phyloP scores from a whole-genome alignment of 2,113 vertebrate species.

The Heptranchias perlo region DNA sequence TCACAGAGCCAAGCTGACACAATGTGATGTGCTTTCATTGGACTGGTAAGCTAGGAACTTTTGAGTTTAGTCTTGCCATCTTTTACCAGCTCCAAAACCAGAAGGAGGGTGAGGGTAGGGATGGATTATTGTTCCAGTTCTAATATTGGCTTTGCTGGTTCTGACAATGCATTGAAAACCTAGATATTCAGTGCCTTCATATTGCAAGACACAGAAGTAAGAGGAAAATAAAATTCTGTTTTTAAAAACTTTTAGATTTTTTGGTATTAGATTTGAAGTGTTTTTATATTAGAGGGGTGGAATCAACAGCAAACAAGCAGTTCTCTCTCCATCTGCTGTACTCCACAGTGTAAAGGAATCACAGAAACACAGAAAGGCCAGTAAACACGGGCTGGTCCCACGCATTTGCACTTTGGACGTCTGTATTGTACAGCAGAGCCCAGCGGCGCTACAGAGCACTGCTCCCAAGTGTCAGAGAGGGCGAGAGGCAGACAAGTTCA shows the following conservation, averaged over 20 bases:
- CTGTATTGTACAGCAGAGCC: too few species aligned
- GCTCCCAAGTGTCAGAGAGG: background rate
- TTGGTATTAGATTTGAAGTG: background rate
- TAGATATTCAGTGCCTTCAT: background rate
- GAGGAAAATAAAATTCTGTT: background rate
- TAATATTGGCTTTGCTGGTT: background rate
- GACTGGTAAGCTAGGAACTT: background rate
- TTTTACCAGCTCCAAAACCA: background rate
- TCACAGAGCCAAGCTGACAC: background rate
- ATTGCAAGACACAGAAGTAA: background rate
- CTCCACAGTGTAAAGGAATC: background rate
- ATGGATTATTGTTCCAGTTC: background rate
- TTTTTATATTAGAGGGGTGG: background rate
- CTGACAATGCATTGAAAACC: background rate
- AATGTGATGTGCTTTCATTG: background rate
- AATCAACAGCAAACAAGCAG: background rate
- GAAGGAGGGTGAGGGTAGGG: background rate
- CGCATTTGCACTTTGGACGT: background rate
- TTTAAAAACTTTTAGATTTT: background rate
- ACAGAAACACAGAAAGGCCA: background rate
- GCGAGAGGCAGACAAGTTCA: background rate
- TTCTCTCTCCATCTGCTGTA: background rate
- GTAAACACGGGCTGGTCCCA: background rate
- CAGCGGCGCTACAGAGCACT: background rate
- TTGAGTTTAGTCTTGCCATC: background rate